These are phyloP conservation scores for Drosophila asahinai DNA, from an alignment of 1,140 invertebrate species.

Conservation along the genomic window DNA sequence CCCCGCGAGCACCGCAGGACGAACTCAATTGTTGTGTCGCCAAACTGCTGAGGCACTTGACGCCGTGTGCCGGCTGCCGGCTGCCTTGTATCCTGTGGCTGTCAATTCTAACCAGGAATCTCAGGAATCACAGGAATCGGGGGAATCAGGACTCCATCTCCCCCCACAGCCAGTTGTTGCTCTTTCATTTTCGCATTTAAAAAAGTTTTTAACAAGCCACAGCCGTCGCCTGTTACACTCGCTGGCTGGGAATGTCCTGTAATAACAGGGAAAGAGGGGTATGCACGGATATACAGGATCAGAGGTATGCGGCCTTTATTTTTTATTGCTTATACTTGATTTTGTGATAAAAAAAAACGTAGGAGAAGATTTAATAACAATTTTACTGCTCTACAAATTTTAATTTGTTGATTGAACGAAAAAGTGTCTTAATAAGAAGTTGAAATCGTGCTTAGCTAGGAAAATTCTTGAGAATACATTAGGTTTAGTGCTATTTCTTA, in stretches of 20 bases:
- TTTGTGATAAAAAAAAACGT: too few relatives aligned
- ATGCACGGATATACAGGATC: neutral
- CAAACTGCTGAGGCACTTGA: conserved; percentile 77
- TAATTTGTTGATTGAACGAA: too few relatives aligned
- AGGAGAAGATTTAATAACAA: too few relatives aligned
- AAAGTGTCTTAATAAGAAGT: too few relatives aligned
- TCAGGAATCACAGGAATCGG: too few relatives aligned
- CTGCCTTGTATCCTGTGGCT: conserved; percentile 69
- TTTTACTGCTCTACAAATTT: too few relatives aligned
- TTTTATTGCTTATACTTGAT: neutral
- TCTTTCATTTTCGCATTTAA: conserved; percentile 84
- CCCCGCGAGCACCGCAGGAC: conserved; percentile 20
- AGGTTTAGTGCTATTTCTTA: neutral
- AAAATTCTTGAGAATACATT: neutral
- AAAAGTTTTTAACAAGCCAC: conserved; percentile 69
- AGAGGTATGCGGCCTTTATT: neutral
- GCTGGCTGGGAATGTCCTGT: conserved; percentile 14
- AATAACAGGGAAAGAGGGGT: neutral
- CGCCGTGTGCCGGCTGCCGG: conserved; percentile 37
- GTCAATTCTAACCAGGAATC: conserved; percentile 64
- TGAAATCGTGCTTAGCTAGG: too few relatives aligned
- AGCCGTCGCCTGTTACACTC: conserved; percentile 28
- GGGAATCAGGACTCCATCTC: neutral
- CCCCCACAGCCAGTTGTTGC: conserved; percentile 60
- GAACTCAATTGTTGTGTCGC: conserved; percentile 78